Conservation (phyloP, 1,140 invertebrate genomes). For the Lycorma delicatula region DNA sequence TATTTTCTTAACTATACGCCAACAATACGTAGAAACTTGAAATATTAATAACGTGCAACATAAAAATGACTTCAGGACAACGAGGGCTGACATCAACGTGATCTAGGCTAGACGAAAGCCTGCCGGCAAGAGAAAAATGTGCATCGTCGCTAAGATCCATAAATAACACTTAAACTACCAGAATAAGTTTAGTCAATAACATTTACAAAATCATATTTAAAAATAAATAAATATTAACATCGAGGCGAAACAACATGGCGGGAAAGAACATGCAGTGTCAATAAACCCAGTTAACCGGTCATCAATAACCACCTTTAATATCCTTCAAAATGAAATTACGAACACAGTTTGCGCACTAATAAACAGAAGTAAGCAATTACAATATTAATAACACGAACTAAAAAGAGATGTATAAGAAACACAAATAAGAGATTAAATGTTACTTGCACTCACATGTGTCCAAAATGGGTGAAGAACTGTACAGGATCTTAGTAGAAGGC, state of each 20-base stretch:
- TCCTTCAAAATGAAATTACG: background rate
- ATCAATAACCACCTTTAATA: background rate
- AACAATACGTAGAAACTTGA: too few relatives aligned
- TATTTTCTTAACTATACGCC: too few relatives aligned
- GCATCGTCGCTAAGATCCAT: too few relatives aligned
- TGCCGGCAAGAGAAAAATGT: too few relatives aligned
- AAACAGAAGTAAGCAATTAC: too few relatives aligned
- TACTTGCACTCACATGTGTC: constrained; percentile 25
- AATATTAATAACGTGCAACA: too few relatives aligned
- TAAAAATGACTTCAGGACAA: too few relatives aligned
- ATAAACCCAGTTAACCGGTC: constrained; percentile 23
- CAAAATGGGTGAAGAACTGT: constrained; percentile 21
- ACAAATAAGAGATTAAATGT: background rate
- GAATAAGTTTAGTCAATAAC: too few relatives aligned
- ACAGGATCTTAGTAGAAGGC: constrained; percentile 12
- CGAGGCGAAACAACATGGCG: constrained; percentile 26
- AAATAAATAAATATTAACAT: background rate
- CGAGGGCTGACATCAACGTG: too few relatives aligned
- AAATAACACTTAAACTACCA: too few relatives aligned
- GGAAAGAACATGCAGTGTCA: constrained; percentile 21
- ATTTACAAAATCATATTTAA: background rate
- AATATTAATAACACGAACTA: background rate
- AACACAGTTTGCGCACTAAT: too few relatives aligned
- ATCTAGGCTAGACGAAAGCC: too few relatives aligned
- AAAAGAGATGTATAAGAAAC: background rate